A percentile compares a stretch with the other conserved stretches of the same genome.
These are phyloP conservation scores for Geodia barretti DNA, from an alignment of 37 sponge, comb jelly and placozoan genomes.

Conservation along the genomic window DNA sequence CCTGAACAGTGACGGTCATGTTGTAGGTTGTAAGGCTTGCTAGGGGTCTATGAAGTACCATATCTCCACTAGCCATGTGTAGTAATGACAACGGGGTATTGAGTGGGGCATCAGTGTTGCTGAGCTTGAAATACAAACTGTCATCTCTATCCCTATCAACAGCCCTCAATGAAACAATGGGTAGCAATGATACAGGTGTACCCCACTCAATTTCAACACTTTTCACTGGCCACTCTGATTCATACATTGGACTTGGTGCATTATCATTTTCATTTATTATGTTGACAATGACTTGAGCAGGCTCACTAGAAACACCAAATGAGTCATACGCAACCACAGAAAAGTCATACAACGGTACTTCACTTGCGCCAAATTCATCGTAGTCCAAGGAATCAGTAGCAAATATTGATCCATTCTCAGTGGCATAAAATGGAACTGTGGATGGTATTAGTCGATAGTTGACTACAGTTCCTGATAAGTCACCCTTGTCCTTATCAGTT, in stretches of 20 bases:
- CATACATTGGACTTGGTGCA: slow-evolving; percentile 29
- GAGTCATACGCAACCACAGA: slow-evolving; percentile 54
- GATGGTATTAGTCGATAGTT: slow-evolving; percentile 19
- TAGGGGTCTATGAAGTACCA: slow-evolving; percentile 32
- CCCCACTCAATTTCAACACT: slow-evolving; percentile 58
- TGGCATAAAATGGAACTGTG: slow-evolving; percentile 43
- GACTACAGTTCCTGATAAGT: slow-evolving; percentile 25
- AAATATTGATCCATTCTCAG: slow-evolving; percentile 38
- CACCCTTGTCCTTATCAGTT: slow-evolving; percentile 65
- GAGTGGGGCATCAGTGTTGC: background rate
- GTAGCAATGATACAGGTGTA: slow-evolving; percentile 26
- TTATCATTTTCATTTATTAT: slow-evolving; percentile 70
- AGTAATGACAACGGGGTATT: slow-evolving; percentile 48
- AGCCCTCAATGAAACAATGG: slow-evolving; percentile 42
- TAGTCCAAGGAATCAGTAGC: slow-evolving; percentile 37
- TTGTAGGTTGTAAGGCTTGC: slow-evolving; percentile 25
- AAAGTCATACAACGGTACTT: slow-evolving; percentile 31
- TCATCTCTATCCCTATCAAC: slow-evolving; percentile 46
- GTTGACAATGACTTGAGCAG: slow-evolving; percentile 27
- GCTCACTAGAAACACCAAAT: slow-evolving; percentile 31
- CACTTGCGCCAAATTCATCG: slow-evolving; percentile 25
- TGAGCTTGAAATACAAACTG: slow-evolving; percentile 15
- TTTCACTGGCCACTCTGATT: slow-evolving; percentile 54
- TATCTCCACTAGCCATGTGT: slow-evolving; percentile 31
- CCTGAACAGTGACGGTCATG: slow-evolving; percentile 44